phyloP scores from a whole-genome alignment of 2,113 vertebrate species.

The Cervus canadensis region DNA sequence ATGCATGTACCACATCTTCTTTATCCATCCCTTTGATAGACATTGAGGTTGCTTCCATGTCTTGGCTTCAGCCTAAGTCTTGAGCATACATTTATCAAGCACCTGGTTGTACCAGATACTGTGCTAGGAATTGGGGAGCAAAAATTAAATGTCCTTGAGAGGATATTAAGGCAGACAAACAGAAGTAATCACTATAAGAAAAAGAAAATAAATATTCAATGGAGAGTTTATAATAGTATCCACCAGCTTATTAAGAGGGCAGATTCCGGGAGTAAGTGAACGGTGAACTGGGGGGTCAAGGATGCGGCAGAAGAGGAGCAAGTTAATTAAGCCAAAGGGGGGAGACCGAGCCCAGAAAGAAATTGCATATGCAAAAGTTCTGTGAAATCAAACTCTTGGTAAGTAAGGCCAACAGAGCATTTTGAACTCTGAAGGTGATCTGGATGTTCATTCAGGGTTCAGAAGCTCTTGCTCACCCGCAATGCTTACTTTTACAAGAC shows the following conservation, averaged over 20 bases:
- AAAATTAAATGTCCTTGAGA: neutral
- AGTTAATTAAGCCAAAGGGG: neutral
- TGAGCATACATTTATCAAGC: neutral
- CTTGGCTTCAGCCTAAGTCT: neutral
- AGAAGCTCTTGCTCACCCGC: neutral
- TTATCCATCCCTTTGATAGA: neutral
- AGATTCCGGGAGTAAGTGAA: neutral
- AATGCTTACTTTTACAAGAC: neutral
- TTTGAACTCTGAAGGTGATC: neutral
- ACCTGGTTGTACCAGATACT: neutral
- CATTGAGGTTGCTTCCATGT: neutral
- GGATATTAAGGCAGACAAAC: neutral
- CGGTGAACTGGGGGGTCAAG: neutral
- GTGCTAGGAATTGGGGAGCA: neutral
- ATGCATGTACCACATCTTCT: neutral
- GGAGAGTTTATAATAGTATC: neutral
- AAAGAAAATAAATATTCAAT: neutral
- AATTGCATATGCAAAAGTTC: accelerated
- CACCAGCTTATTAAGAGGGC: neutral
- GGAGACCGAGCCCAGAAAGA: neutral
- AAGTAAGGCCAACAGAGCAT: accelerated
- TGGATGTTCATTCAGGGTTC: neutral
- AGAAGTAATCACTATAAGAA: neutral
- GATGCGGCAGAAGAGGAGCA: neutral
- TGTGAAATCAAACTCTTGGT: neutral